Conservation (phyloP, 2,113 vertebrate species). For the Dermatemys mawii region DNA sequence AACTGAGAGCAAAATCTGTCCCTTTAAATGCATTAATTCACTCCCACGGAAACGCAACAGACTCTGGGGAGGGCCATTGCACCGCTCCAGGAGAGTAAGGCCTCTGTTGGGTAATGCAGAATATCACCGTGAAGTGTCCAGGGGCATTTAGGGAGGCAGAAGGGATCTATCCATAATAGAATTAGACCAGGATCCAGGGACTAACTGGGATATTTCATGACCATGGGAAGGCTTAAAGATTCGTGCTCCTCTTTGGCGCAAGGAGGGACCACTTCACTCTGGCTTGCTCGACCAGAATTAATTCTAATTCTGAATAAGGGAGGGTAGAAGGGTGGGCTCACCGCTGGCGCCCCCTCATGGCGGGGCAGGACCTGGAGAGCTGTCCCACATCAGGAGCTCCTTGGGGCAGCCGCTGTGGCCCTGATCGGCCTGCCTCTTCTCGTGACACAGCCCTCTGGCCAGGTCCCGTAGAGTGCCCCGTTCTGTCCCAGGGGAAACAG, state of each 20-base stretch:
- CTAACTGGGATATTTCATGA: conserved; percentile 25
- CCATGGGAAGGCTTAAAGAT: conserved; percentile 15
- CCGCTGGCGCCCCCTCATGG: not conserved
- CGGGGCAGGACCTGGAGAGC: not conserved
- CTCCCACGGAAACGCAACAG: not conserved
- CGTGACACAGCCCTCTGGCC: no score
- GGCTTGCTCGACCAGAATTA: not conserved
- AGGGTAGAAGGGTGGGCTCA: not conserved
- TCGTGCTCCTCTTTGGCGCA: conserved; percentile 18
- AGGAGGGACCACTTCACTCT: not conserved
- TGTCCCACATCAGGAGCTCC: no score
- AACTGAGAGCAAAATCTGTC: not conserved
- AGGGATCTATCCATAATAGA: not conserved
- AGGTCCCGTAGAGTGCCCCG: no score
- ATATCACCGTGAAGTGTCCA: not conserved
- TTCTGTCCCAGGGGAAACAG: no score
- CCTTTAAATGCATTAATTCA: not conserved
- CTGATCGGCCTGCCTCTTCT: not conserved
- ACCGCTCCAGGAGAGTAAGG: not conserved
- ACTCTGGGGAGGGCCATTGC: accelerated
- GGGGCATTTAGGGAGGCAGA: not conserved
- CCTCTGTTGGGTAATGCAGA: not conserved
- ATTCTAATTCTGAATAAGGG: not conserved
- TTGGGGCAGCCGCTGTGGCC: no score
- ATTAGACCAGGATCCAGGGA: conserved; percentile 6